Percentiles rank a stretch among this genome's conserved stretches.
These are phyloP conservation scores for Trochalopteron elliotii DNA, from an alignment of 2,113 vertebrate species.

Conservation along the genomic window DNA sequence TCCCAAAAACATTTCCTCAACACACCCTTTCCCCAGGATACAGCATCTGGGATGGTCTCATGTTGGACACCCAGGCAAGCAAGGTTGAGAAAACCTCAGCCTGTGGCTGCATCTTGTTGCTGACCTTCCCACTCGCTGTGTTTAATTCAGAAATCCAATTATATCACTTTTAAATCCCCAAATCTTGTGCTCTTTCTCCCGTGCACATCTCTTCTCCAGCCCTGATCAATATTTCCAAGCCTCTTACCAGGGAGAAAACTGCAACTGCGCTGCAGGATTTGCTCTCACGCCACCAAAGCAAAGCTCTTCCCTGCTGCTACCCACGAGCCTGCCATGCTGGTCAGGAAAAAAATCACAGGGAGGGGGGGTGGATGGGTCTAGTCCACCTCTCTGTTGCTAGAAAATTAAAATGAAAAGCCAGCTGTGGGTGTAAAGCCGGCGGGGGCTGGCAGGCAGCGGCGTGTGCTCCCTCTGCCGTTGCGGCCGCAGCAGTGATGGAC, in stretches of 20 bases:
- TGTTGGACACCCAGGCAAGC: fast-evolving
- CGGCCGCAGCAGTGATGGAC: neutral
- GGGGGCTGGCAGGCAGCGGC: neutral
- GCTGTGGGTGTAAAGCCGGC: neutral
- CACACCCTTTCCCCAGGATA: neutral
- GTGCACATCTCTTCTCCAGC: slow-evolving; percentile 2
- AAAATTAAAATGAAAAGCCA: neutral
- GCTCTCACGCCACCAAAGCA: neutral
- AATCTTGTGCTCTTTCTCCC: slow-evolving; percentile 48
- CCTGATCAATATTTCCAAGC: slow-evolving; percentile 43
- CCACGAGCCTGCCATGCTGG: neutral
- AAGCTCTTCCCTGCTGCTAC: slow-evolving; percentile 12
- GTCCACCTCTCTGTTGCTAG: neutral
- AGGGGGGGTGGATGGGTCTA: neutral
- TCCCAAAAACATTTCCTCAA: neutral
- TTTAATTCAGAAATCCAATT: slow-evolving; percentile 53
- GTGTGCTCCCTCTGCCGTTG: slow-evolving; percentile 60
- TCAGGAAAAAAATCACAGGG: neutral
- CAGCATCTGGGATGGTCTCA: neutral
- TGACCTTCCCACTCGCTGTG: neutral
- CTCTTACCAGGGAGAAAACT: neutral
- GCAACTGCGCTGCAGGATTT: neutral
- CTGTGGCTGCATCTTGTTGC: neutral
- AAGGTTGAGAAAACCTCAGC: neutral
- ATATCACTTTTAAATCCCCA: slow-evolving; percentile 47